Evolutionary conservation across 2,113 vertebrate genomes (phyloP), one percentile per base, ranked within the genome.

Genomic region (Carassius gibelio): DNA sequence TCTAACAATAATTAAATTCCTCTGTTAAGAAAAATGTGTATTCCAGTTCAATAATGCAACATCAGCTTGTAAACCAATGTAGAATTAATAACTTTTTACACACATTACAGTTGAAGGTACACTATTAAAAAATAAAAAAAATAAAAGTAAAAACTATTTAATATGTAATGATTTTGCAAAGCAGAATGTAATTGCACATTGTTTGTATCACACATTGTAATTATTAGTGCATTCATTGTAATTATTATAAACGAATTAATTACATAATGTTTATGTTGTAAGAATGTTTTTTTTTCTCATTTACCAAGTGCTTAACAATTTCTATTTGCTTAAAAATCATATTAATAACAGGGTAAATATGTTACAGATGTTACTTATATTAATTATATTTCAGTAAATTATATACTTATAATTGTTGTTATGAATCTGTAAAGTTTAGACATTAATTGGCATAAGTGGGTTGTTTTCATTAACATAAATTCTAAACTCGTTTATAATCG

Each of bases 1-100:
- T 50, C 85, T 81, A 57, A 83, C 86, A 84, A 84, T 88, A 85
- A 89, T 85, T 88, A 75, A 84, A 78, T 88, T 87, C 82, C 78
- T 36, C 61, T 52, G n/a, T 59, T 59, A 81, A 71, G 74, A 85
- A 21, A 61, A 80, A 83, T 78, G n/a, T 11, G 59, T 82, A 76
- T 89, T 86, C 78, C 75, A 85, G 64, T 83, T 90, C 48, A 83
- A 85, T 87, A 85, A 86, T 21, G 62, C 75, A 83, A 85, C 64
- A 86, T 87, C n/a, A 81, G 81, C 48, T 15, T 68, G 80, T 84
- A 36, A 88, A 88, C 81, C 71, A 85, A n/a, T 78, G 30, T 7
- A 57, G 38, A 66, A 76, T 15, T 30, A 42, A 55, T 7, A 38
- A 61, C 13, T 23, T 71, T 48, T n/a, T 48, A 21, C 42, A n/a